phyloP scores from a whole-genome alignment of 2,888 invertebrate species.

The Leucozona laternaria region DNA sequence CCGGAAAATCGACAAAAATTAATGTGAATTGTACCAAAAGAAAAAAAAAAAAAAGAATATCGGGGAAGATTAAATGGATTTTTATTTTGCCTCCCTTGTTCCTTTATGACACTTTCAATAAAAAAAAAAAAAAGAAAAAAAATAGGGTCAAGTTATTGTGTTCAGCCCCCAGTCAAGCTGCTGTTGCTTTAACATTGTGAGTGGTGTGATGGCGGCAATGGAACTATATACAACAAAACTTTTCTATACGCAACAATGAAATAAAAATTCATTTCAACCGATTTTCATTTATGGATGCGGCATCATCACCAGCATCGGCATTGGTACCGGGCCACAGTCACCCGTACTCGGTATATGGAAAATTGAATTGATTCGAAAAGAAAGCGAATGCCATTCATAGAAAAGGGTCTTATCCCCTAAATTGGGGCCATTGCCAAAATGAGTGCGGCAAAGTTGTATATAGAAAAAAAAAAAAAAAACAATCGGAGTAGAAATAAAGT shows the following conservation, averaged over 20 bases:
- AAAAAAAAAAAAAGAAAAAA: constrained; percentile 2
- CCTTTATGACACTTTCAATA: constrained; percentile 57
- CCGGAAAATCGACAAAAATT: constrained; percentile 49
- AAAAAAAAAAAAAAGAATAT: constrained; percentile 3
- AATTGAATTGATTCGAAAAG: constrained; percentile 44
- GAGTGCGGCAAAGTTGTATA: constrained; percentile 32
- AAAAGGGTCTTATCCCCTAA: constrained; percentile 24
- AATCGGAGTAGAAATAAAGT: constrained; percentile 5
- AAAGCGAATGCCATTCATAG: constrained; percentile 18
- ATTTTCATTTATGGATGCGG: constrained; percentile 40
- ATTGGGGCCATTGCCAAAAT: constrained; percentile 34
- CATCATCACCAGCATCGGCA: background rate
- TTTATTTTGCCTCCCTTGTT: constrained; percentile 47
- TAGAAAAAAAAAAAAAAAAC: background rate
- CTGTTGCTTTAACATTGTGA: background rate
- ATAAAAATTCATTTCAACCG: constrained; percentile 42
- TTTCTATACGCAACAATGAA: constrained; percentile 40
- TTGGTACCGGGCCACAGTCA: background rate
- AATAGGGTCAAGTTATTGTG: constrained; percentile 50
- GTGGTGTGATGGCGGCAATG: constrained; percentile 4
- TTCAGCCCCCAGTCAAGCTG: constrained; percentile 23
- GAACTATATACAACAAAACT: constrained; percentile 24
- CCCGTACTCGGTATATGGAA: constrained; percentile 8
- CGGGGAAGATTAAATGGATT: constrained; percentile 49
- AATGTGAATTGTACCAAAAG: constrained; percentile 27